Conservation (phyloP, 30 jellyfish, hydroid and myxozoan species). For the Pelagia noctiluca region DNA sequence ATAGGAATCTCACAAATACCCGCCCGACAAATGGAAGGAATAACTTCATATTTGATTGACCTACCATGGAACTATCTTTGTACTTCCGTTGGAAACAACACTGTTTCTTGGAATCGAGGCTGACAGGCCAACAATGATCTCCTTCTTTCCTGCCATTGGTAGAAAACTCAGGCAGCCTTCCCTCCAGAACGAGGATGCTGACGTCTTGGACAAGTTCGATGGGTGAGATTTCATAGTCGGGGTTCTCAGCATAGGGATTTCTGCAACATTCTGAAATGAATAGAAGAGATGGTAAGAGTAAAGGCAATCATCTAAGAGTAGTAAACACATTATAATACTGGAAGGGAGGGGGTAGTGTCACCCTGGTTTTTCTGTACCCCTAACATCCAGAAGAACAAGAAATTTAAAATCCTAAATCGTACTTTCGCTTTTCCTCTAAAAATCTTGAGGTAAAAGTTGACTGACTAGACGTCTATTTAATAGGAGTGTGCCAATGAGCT, state of each 20-base stretch:
- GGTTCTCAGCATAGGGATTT: slow-evolving; percentile 28
- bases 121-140: slow-evolving; percentile 94
- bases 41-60: background rate
- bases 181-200: slow-evolving; percentile 87
- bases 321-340: background rate
- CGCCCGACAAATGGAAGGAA: background rate
- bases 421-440: no score
- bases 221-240: slow-evolving; percentile 85
- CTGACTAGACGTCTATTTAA: no score
- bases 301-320: background rate
- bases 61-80: slow-evolving; percentile 49
- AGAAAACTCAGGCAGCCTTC: slow-evolving; percentile 89
- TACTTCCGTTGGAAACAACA: slow-evolving; percentile 55
- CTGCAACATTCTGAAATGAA: slow-evolving; percentile 5
- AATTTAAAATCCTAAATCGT: no score
- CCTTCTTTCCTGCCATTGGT: slow-evolving; percentile 85
- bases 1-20: background rate
- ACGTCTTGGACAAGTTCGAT: slow-evolving; percentile 79
- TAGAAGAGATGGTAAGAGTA: no score
- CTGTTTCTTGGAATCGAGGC: slow-evolving; percentile 63
- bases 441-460: no score
- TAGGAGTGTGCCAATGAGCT: no score
- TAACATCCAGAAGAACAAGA: no score
- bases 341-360: no score
- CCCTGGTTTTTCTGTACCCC: no score